Percentiles rank a stretch among this genome's conserved stretches.
Conservation (phyloP, 1,140 invertebrate genomes). For the Ostrea edulis region DNA sequence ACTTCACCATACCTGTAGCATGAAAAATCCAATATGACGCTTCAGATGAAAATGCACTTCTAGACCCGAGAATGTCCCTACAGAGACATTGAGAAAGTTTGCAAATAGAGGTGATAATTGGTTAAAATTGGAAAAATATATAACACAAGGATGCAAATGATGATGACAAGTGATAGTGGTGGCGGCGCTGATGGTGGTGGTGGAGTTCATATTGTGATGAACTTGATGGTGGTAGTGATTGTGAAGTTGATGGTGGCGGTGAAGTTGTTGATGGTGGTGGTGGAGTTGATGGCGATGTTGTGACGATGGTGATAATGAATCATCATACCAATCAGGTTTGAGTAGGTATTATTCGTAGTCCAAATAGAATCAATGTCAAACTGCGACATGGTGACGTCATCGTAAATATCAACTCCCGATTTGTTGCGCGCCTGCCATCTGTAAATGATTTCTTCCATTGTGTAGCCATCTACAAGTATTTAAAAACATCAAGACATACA, state of each 20-base stretch:
- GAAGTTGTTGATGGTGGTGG: neutral
- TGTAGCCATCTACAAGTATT: conserved; percentile 90
- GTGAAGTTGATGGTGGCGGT: neutral
- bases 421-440: conserved; percentile 85
- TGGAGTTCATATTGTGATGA: neutral
- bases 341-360: conserved; percentile 62
- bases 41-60: conserved; percentile 93
- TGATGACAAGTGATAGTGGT: neutral
- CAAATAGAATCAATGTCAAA: conserved; percentile 73
- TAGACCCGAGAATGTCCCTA: conserved; percentile 83
- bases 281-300: neutral
- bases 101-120: too few relatives aligned
- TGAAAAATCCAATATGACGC: conserved; percentile 94
- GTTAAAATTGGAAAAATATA: neutral
- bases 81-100: conserved; percentile 19
- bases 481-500: neutral
- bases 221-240: neutral
- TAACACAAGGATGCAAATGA: neutral
- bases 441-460: conserved; percentile 92
- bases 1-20: conserved; percentile 83
- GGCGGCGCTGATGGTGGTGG: neutral
- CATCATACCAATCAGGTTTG: conserved; percentile 40
- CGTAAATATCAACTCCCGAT: conserved; percentile 69
- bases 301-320: neutral
- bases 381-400: conserved; percentile 75